Base-by-base conservation (phyloP, 2,797 vertebrate species). In the Amphiprion clarkii region DNA sequence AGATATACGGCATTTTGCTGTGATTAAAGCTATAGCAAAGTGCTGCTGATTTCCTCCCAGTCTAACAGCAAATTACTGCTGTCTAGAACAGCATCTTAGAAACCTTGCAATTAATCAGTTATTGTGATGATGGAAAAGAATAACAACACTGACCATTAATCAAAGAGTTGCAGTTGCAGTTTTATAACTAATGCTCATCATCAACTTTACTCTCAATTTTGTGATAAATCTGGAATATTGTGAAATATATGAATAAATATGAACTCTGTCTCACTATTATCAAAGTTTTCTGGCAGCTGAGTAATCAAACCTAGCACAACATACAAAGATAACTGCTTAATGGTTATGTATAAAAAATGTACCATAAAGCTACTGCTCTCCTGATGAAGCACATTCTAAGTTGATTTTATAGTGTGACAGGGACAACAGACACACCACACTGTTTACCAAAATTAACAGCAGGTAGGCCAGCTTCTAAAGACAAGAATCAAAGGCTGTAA, bases 401-500 rank as follows among this genome's bases (percentile, higher is more conserved):
- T 36, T 10, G 44, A 57, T 42, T 67, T 84, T 63, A 74, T 36
- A 63, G n/a, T 46, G 46, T 49, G 54, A 69, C 67, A 66, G 33
- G 61, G 60, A 83, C 52, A 66, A 23, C 44, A 72, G 51, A 73
- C 77, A 80, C 48, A 42, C 54, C 31, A 16, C 29, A 49, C 8
- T 55, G 57, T 76, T 68, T 67, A 74, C n/a, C 17, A 42, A 31
- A 78, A 60, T 59, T 55, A 84, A 74, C 86, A 83, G 82, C 79
- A 76, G 69, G 81, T 25, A 67, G 65, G 67, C 6, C 40, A 55
- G 60, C 66, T 85, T 85, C 69, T 73, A 42, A 72, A 84, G 44
- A 75, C 55, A 51, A 67, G 29, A 56, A 72, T 86, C 60, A 86
- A 86, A 88, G 69, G 49, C 71, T 59, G 49, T 67, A 72, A 87